Conservation (phyloP, 2,888 invertebrate genomes). For the Melolontha melolontha region DNA sequence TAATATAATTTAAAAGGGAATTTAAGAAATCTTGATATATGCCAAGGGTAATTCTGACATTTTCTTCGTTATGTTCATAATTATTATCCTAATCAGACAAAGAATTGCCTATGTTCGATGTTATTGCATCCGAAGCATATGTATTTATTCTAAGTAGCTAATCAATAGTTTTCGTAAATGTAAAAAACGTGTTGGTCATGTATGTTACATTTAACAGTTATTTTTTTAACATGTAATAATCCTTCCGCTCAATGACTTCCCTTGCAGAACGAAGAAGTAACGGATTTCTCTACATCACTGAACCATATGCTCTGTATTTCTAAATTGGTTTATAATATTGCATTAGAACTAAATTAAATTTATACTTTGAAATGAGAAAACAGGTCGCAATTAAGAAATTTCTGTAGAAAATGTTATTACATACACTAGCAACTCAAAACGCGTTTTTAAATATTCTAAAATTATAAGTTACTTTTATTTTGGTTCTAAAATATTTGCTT, state of each 20-base stretch:
- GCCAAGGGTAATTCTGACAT: too few relatives aligned
- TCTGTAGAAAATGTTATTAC: background rate
- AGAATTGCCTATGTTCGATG: too few relatives aligned
- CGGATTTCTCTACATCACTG: constrained; percentile 25
- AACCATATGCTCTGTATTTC: constrained; percentile 25
- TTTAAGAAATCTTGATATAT: too few relatives aligned
- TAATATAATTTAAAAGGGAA: too few relatives aligned
- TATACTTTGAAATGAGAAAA: background rate
- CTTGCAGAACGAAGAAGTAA: constrained; percentile 30
- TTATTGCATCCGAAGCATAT: too few relatives aligned
- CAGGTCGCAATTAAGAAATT: background rate
- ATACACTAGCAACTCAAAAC: too few relatives aligned
- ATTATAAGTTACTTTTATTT: too few relatives aligned
- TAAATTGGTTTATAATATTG: constrained; percentile 21
- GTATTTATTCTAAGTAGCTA: background rate
- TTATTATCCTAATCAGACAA: too few relatives aligned
- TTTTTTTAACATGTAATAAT: constrained; percentile 22
- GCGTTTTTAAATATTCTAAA: too few relatives aligned
- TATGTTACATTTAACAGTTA: constrained; percentile 35
- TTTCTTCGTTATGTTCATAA: too few relatives aligned
- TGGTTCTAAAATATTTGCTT: too few relatives aligned
- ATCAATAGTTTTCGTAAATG: constrained; percentile 25
- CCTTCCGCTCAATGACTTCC: constrained; percentile 32
- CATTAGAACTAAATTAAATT: constrained; percentile 3
- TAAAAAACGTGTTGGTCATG: constrained; percentile 8